Evolutionary conservation across 2,113 vertebrate species (phyloP).

Genomic region (Salvator merianae): DNA sequence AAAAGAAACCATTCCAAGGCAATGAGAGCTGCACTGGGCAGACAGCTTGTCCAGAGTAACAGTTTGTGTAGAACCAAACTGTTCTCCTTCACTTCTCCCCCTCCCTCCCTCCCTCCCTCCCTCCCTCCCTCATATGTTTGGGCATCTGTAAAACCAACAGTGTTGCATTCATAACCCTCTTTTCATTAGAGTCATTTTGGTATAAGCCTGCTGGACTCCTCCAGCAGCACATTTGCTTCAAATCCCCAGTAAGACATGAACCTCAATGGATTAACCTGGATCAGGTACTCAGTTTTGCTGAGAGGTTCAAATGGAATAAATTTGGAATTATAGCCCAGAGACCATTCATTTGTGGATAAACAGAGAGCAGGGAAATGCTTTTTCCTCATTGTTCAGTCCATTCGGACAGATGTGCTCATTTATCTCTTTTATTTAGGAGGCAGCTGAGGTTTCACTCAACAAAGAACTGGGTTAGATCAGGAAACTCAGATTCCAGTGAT

Average conservation of each 20-base stretch:
- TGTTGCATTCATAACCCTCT: background rate
- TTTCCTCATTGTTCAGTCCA: background rate
- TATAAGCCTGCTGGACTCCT: background rate
- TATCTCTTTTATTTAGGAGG: background rate
- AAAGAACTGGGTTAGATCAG: background rate
- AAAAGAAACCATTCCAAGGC: no score
- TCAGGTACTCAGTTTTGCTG: background rate
- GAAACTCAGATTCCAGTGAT: background rate
- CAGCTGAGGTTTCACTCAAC: background rate
- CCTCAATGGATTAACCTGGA: background rate
- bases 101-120: no score
- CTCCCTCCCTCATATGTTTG: no score
- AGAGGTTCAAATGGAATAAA: background rate
- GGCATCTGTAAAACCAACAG: no score
- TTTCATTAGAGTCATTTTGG: background rate
- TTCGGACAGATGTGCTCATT: background rate
- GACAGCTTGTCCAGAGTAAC: no score
- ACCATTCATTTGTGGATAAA: background rate
- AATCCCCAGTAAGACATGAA: background rate
- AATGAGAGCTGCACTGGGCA: no score
- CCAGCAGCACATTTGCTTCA: background rate
- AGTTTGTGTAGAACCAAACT: no score
- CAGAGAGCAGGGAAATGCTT: background rate
- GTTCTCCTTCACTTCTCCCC: no score
- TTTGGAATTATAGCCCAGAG: background rate